These are phyloP conservation scores for Crotalus horridus DNA, from an alignment of 2,113 vertebrate genomes.

Conservation along the genomic window DNA sequence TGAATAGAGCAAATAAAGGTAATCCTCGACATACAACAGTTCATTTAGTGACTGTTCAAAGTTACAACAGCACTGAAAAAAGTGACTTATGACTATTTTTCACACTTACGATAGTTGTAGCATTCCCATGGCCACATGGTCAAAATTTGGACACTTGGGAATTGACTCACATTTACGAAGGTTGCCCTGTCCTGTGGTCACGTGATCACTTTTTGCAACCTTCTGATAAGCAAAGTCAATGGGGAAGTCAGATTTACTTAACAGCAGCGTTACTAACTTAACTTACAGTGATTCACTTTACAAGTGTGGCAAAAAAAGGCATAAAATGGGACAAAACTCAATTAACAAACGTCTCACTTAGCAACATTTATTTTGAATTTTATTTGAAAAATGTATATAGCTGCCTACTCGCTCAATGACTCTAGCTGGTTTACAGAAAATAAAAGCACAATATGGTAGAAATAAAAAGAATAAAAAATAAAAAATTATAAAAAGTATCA, in stretches of 20 bases:
- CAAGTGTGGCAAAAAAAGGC: not conserved
- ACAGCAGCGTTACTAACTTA: not conserved
- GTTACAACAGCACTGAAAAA: not conserved
- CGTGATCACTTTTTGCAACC: not conserved
- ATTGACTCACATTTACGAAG: not conserved
- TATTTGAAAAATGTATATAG: not conserved
- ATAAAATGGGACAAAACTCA: not conserved
- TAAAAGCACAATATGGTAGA: not conserved
- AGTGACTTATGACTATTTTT: not conserved
- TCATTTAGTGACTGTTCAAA: not conserved
- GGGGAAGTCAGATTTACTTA: not conserved
- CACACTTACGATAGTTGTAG: not conserved
- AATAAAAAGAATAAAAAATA: not conserved
- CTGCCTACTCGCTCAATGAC: not conserved
- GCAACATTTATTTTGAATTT: not conserved
- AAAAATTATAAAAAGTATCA: not conserved
- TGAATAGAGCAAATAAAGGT: not conserved
- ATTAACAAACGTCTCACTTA: not conserved
- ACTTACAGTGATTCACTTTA: not conserved
- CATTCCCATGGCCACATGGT: not conserved
- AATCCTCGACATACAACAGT: not conserved
- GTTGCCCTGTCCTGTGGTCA: not conserved
- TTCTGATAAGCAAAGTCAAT: not conserved
- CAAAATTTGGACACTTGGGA: not conserved
- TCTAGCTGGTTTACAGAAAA: not conserved